These are phyloP conservation scores for Phymatocera aterrima DNA, from an alignment of 2,888 invertebrate genomes.

Conservation along the genomic window DNA sequence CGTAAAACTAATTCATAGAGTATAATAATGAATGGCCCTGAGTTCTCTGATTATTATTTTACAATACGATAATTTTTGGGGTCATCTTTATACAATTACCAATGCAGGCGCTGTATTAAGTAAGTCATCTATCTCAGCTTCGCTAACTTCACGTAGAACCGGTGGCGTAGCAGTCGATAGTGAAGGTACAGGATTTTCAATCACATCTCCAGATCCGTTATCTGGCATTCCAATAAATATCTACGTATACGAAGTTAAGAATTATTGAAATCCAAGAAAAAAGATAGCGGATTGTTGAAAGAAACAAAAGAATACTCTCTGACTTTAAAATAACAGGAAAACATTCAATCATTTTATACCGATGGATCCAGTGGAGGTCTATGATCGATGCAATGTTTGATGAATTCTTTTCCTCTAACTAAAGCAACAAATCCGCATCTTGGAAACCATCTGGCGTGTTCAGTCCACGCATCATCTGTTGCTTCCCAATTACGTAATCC, in stretches of 20 bases:
- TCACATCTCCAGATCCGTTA: constrained; percentile 53
- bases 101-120: constrained; percentile 66
- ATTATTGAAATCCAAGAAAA: constrained; percentile 31
- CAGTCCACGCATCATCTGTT: constrained; percentile 94
- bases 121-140: constrained; percentile 67
- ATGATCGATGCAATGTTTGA: constrained; percentile 75
- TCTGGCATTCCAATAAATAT: constrained; percentile 60
- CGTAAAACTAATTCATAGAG: background rate
- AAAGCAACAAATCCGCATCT: constrained; percentile 89
- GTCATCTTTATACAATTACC: constrained; percentile 58
- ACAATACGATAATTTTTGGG: background rate
- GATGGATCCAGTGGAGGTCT: constrained; percentile 65
- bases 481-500: constrained; percentile 94
- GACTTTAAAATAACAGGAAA: background rate
- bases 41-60: background rate
- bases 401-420: constrained; percentile 88
- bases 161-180: constrained; percentile 50
- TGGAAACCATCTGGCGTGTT: constrained; percentile 96
- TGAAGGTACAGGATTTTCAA: constrained; percentile 55
- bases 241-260: constrained; percentile 49
- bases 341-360: constrained; percentile 53
- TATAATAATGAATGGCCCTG: too few relatives aligned
- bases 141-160: constrained; percentile 59
- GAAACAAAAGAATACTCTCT: too few relatives aligned
- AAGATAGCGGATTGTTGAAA: constrained; percentile 1